Evolutionary conservation across 2,113 vertebrate species (phyloP).

Genomic region (Sporophila hypoxantha): DNA sequence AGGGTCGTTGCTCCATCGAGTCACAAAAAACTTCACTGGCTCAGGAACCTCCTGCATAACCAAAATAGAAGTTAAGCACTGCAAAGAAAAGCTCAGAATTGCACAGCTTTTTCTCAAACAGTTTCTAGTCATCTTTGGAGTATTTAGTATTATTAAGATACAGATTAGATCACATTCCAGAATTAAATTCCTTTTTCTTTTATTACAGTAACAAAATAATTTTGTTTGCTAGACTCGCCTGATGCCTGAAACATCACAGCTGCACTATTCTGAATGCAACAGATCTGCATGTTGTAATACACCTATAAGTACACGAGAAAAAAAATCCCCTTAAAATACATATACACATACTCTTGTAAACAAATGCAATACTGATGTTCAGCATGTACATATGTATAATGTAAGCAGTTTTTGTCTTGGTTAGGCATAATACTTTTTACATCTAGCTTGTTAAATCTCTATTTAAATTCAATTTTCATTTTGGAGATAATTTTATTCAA

Average conservation of each 20-base stretch:
- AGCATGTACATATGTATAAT: neutral
- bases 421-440: neutral
- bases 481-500: neutral
- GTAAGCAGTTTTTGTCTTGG: neutral
- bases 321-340: neutral
- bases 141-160: neutral
- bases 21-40: constrained; percentile 85
- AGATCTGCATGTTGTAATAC: neutral
- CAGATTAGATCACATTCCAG: neutral
- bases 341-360: neutral
- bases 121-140: neutral
- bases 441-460: neutral
- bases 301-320: neutral
- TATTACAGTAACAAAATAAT: neutral
- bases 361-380: neutral
- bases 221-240: neutral
- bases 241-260: neutral
- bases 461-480: neutral
- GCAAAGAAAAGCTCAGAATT: neutral
- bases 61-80: neutral
- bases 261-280: neutral
- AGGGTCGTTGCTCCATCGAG: constrained; percentile 85
- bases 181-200: neutral
- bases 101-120: neutral
- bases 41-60: constrained; percentile 85